phyloP scores from a whole-genome alignment of 2,113 vertebrate genomes.

The Brachirus orientalis region DNA sequence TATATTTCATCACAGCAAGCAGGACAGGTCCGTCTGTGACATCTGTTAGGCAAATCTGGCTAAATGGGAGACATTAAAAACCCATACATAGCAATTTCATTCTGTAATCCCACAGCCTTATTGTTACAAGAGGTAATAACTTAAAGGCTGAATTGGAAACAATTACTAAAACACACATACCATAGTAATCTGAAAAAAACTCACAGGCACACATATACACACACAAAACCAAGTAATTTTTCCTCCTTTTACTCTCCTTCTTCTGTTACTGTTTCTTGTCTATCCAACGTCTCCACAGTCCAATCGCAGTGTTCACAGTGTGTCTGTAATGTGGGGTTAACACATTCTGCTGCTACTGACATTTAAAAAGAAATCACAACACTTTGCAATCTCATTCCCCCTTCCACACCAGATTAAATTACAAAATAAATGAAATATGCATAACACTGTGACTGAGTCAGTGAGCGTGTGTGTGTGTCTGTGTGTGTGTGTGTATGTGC shows the following conservation, averaged over 20 bases:
- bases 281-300: conserved; percentile 73
- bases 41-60: conserved; percentile 75
- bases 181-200: conserved; percentile 55
- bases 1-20: conserved; percentile 79
- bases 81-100: conserved; percentile 75
- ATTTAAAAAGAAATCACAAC: conserved; percentile 91
- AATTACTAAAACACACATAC: conserved; percentile 76
- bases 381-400: conserved; percentile 84
- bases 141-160: conserved; percentile 73
- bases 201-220: conserved; percentile 17
- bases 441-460: conserved; percentile 73
- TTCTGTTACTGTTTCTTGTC: conserved; percentile 62
- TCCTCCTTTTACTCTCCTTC: conserved; percentile 23
- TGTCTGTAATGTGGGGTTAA: conserved; percentile 76
- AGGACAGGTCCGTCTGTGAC: conserved; percentile 77
- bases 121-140: conserved; percentile 77
- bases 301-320: conserved; percentile 72
- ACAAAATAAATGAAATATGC: conserved; percentile 96
- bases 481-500: conserved; percentile 69
- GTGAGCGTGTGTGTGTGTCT: conserved; percentile 22
- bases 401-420: conserved; percentile 91
- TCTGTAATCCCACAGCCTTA: conserved; percentile 70
- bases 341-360: conserved; percentile 79
- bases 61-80: conserved; percentile 82
- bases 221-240: conserved; percentile 54